phyloP scores from a whole-genome alignment of 2,797 vertebrate genomes.

The Microctenopoma lineatum region DNA sequence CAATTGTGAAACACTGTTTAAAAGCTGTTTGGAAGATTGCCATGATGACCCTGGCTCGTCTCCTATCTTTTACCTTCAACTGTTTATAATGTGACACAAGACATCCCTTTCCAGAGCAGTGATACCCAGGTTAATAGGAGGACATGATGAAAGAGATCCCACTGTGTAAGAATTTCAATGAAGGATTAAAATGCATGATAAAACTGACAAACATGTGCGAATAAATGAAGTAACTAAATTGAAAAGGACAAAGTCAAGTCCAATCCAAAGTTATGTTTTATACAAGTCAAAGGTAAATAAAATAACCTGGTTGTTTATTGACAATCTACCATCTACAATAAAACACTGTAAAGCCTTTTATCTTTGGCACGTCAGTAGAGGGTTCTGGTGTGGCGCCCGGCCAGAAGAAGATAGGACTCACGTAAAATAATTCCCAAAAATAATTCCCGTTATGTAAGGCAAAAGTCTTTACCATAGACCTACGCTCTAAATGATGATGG shows the following conservation, averaged over 20 bases:
- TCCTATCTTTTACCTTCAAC: slow-evolving; percentile 87
- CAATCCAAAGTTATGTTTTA: slow-evolving; percentile 6
- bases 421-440: too few relatives aligned
- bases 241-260: background rate
- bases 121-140: slow-evolving; percentile 70
- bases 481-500: too few relatives aligned
- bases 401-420: too few relatives aligned
- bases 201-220: slow-evolving; percentile 24
- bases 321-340: background rate
- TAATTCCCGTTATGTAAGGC: too few relatives aligned
- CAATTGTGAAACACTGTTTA: slow-evolving; percentile 80
- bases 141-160: slow-evolving; percentile 58
- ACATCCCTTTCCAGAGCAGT: slow-evolving; percentile 56
- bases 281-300: background rate
- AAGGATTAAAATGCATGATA: slow-evolving; percentile 50
- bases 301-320: slow-evolving; percentile 5
- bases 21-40: slow-evolving; percentile 87
- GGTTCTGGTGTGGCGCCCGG: too few relatives aligned
- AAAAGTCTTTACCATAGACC: too few relatives aligned
- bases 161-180: slow-evolving; percentile 46
- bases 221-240: slow-evolving; percentile 21
- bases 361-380: too few relatives aligned
- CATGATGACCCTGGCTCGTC: slow-evolving; percentile 88
- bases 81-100: slow-evolving; percentile 71
- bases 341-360: background rate